Evolutionary conservation across 1,140 invertebrate genomes (phyloP).

Genomic region (Colletes gigas): DNA sequence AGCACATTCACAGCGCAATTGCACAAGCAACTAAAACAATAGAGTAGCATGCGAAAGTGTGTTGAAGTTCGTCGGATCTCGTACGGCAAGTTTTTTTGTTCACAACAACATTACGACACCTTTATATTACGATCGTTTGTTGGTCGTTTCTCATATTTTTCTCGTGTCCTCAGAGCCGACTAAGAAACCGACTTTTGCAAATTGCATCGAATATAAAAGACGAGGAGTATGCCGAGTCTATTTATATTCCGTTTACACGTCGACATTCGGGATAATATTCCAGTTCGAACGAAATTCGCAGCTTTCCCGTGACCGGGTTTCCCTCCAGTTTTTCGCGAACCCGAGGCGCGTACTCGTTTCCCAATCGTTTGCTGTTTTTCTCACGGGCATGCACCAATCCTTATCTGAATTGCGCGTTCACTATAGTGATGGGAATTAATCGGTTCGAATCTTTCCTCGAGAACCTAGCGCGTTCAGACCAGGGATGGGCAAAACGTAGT

Average conservation of each 20-base stretch:
- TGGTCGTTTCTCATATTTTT: too few species aligned
- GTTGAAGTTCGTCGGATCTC: conserved; percentile 7
- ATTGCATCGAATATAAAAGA: conserved; percentile 12
- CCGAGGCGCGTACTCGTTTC: too few species aligned
- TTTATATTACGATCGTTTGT: too few species aligned
- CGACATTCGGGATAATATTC: background rate
- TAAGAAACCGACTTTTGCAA: background rate
- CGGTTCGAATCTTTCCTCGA: background rate
- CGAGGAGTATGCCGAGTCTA: conserved; percentile 61
- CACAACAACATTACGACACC: too few species aligned
- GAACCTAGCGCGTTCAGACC: background rate
- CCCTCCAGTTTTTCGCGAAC: background rate
- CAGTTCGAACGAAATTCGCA: background rate
- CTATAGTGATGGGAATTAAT: conserved; percentile 18
- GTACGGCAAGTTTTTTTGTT: background rate
- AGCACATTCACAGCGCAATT: conserved; percentile 52
- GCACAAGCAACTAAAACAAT: conserved; percentile 53
- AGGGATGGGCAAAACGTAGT: too few species aligned
- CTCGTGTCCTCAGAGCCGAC: too few species aligned
- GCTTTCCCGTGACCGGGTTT: background rate
- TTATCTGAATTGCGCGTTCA: conserved; percentile 55
- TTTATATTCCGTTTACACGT: conserved; percentile 55
- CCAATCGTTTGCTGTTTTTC: background rate
- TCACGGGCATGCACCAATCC: conserved; percentile 60
- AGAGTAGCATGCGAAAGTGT: conserved; percentile 55